These are phyloP conservation scores for Chironomus tentans DNA, from an alignment of 2,888 invertebrate species.

Conservation along the genomic window DNA sequence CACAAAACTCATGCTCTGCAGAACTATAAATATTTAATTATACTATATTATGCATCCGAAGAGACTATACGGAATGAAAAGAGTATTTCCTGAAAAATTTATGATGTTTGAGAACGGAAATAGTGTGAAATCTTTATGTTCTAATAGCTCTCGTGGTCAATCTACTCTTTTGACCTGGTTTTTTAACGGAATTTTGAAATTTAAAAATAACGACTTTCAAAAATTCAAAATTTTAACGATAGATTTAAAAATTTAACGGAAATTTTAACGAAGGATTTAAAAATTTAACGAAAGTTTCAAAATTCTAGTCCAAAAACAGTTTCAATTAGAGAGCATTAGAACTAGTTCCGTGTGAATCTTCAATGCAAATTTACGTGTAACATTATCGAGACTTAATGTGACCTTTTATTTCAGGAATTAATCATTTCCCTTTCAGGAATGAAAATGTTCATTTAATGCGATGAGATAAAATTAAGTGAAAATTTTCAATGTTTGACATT, in stretches of 20 bases:
- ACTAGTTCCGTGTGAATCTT: too few species aligned
- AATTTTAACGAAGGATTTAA: too few species aligned
- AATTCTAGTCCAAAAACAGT: too few species aligned
- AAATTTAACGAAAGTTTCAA: neutral
- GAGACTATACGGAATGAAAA: neutral
- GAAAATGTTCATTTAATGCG: neutral
- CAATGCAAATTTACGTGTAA: too few species aligned
- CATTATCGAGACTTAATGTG: neutral
- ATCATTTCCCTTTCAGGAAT: neutral
- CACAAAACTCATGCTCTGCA: constrained; percentile 6
- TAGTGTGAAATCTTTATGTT: neutral
- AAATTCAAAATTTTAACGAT: too few species aligned
- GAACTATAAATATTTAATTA: neutral
- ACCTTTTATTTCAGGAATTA: neutral
- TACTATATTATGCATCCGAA: neutral
- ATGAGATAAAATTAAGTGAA: neutral
- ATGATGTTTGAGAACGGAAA: neutral
- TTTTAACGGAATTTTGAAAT: too few species aligned
- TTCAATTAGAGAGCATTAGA: too few species aligned
- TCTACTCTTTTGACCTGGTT: too few species aligned
- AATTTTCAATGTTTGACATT: neutral
- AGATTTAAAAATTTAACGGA: too few species aligned
- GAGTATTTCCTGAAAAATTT: neutral
- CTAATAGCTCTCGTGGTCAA: too few species aligned
- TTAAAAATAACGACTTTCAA: too few species aligned